Evolutionary conservation across 1,140 invertebrate species (phyloP).

Genomic region (Plutomurus gul): DNA sequence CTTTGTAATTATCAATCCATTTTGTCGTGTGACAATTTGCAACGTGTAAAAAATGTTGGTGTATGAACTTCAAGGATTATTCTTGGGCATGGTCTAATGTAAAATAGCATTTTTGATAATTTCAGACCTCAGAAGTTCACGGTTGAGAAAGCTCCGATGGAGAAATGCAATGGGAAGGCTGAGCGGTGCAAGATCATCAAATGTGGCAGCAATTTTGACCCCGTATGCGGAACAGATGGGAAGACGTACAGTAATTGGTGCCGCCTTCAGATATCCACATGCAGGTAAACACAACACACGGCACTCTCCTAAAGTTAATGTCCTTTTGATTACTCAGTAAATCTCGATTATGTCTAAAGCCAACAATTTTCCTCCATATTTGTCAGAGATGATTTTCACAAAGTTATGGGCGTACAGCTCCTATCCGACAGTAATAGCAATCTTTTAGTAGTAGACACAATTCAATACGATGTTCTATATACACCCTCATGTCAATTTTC

Average conservation of each 20-base stretch:
- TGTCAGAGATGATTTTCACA: too few relatives aligned
- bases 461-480: too few relatives aligned
- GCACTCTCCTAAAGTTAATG: not conserved
- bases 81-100: not conserved
- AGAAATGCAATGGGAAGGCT: constrained; percentile 73
- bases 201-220: constrained; percentile 65
- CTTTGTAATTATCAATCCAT: too few relatives aligned
- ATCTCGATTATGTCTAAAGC: not conserved
- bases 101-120: not conserved
- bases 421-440: too few relatives aligned
- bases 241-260: constrained; percentile 80
- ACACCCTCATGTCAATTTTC: too few relatives aligned
- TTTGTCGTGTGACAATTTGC: too few relatives aligned
- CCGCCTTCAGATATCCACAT: constrained; percentile 77
- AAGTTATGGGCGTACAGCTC: too few relatives aligned
- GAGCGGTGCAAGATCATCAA: constrained; percentile 74
- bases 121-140: constrained; percentile 55
- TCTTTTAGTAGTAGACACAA: too few relatives aligned
- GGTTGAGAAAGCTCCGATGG: constrained; percentile 71
- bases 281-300: constrained; percentile 64
- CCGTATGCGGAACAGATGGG: constrained; percentile 75
- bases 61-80: not conserved
- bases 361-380: not conserved
- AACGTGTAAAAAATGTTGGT: not conserved
- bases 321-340: not conserved